phyloP scores from a whole-genome alignment of 2,797 vertebrate genomes.

The Valencia hispanica region DNA sequence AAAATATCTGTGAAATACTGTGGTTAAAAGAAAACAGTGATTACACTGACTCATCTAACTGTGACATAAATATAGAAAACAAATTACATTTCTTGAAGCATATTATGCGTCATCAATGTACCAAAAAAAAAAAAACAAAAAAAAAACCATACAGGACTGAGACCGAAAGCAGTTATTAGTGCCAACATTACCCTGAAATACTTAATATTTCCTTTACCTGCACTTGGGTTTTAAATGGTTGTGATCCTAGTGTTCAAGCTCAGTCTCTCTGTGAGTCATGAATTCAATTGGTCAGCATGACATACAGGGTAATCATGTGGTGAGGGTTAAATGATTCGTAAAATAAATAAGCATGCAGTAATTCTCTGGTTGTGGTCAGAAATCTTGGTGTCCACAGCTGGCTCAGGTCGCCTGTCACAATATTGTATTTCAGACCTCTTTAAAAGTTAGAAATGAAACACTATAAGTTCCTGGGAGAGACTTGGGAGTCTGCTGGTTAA shows the following conservation, averaged over 20 bases:
- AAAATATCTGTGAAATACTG: not conserved
- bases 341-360: not conserved
- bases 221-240: not conserved
- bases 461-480: no score
- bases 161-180: not conserved
- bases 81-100: not conserved
- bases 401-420: no score
- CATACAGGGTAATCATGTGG: not conserved
- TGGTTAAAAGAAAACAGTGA: not conserved
- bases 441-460: no score
- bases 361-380: not conserved
- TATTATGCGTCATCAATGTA: not conserved
- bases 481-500: no score
- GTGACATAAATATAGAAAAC: slow-evolving; percentile 2
- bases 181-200: not conserved
- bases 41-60: not conserved
- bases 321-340: not conserved
- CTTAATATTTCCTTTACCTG: not conserved
- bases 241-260: not conserved
- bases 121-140: no score
- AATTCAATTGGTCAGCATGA: not conserved
- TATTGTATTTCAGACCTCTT: no score
- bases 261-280: not conserved
- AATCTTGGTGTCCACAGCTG: not conserved
- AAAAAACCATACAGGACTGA: not conserved